A percentile compares a stretch with the other conserved stretches of the same genome.
These are phyloP conservation scores for Laothoe populi DNA, from an alignment of 2,888 invertebrate genomes.

Conservation along the genomic window DNA sequence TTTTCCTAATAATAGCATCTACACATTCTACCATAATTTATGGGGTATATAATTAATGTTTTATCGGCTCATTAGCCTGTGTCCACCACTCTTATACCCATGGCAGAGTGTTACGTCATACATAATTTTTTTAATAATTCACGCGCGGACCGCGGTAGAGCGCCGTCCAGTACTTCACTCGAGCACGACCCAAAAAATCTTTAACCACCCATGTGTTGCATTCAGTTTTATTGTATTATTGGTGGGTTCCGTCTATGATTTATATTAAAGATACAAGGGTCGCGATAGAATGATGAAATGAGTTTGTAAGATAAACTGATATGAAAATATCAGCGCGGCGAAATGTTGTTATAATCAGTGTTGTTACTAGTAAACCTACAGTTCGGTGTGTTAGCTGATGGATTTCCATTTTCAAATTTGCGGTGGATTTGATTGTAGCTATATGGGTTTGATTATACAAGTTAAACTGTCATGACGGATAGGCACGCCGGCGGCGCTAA, in stretches of 20 bases:
- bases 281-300: too few species aligned
- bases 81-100: constrained; percentile 59
- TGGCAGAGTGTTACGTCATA: constrained; percentile 64
- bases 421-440: too few species aligned
- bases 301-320: too few species aligned
- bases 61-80: constrained; percentile 48
- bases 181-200: constrained; percentile 80
- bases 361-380: too few species aligned
- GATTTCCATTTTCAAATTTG: too few species aligned
- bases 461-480: too few species aligned
- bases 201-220: constrained; percentile 76
- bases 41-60: constrained; percentile 1
- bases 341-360: too few species aligned
- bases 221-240: constrained; percentile 49
- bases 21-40: not conserved
- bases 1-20: too few species aligned
- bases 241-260: constrained; percentile 60
- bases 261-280: not conserved
- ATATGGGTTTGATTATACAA: too few species aligned
- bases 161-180: constrained; percentile 66
- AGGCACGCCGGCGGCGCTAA: too few species aligned
- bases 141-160: constrained; percentile 57
- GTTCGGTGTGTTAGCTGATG: too few species aligned
- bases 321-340: too few species aligned
- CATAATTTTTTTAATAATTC: constrained; percentile 79